Evolutionary conservation across 1,140 invertebrate species (phyloP), one percentile per base, ranked within the genome.

Genomic region (Drosophila virilis): DNA sequence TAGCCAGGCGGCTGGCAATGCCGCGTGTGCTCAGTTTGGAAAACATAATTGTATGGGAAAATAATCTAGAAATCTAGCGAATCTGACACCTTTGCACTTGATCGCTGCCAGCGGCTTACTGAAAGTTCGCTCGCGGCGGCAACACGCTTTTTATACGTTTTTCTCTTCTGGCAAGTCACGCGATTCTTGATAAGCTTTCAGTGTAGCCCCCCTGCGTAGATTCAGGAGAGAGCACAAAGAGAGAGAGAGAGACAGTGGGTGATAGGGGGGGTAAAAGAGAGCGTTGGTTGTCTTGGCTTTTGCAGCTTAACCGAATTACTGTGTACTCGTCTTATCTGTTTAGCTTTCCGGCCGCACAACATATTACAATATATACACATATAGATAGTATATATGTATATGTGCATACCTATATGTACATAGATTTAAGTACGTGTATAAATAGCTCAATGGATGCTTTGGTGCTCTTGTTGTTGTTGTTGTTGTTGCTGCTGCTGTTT

Each of bases 1-100:
- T 48, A 54, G 64, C 58, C 8, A 88, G 40, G 17, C 82, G 73
- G 40, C 59, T 85, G 72, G 78, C 77, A 52, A 88, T 71, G 33
- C 82, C 68, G 67, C 80, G 83, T 51, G 77, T 78, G 35, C 68
- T 69, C 43, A 91, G 54, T 72, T 91, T 91, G 43, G 82, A 84
- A 54, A 91, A 91, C 90, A 91, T 91, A 1, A 15, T 51, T 42
- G 6, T 9, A 13, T 22, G 13, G 7, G 7, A 15, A 6, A 12
- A 32, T 10, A 38, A 28, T n/a, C n/a, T 9, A 12, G 3, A 22
- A 28, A 22, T 22, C 0, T 35, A 32, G 15, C 15, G 42, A 9
- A 37, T 28, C 32, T 9, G 37, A 38, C 57, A 71, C 67, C 55
- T 73, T 55, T 51, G 43, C 70, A 45, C 70, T 68, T 32, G 74